These are phyloP conservation scores for Romanomermis culicivorax DNA, from an alignment of 2,888 invertebrate genomes.

Conservation along the genomic window DNA sequence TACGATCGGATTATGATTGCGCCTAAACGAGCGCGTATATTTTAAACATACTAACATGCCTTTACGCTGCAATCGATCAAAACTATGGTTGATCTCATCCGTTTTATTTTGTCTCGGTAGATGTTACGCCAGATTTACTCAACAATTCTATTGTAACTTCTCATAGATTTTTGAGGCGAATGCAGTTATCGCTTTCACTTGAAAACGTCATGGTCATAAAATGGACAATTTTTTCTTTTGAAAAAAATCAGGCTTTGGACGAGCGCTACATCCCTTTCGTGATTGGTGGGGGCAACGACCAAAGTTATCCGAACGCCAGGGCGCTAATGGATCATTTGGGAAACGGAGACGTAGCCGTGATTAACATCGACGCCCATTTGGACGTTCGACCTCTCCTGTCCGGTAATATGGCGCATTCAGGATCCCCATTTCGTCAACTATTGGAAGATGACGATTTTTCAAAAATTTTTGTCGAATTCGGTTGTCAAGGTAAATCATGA, in stretches of 20 bases:
- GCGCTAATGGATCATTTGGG: not conserved
- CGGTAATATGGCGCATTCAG: not conserved
- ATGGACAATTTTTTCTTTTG: not conserved
- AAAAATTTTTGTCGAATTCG: not conserved
- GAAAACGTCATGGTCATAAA: not conserved
- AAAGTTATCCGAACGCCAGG: not conserved
- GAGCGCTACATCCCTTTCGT: not conserved
- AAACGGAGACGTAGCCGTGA: not conserved
- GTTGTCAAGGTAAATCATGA: too few relatives aligned
- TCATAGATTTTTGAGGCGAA: not conserved
- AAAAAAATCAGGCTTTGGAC: not conserved
- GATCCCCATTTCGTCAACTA: not conserved
- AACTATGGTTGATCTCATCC: too few relatives aligned
- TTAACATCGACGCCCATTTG: conserved; percentile 1
- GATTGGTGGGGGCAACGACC: conserved; percentile 1
- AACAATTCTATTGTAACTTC: not conserved
- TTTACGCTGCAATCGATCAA: too few relatives aligned
- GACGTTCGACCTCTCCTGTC: not conserved
- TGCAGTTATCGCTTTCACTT: not conserved
- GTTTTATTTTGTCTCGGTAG: too few relatives aligned
- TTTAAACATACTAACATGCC: too few relatives aligned
- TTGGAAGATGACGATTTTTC: not conserved
- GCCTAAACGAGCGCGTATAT: too few relatives aligned
- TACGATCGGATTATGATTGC: too few relatives aligned
- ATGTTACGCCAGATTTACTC: too few relatives aligned